Conservation (phyloP, 2,797 vertebrate genomes). For the Rhabdomys pumilio region DNA sequence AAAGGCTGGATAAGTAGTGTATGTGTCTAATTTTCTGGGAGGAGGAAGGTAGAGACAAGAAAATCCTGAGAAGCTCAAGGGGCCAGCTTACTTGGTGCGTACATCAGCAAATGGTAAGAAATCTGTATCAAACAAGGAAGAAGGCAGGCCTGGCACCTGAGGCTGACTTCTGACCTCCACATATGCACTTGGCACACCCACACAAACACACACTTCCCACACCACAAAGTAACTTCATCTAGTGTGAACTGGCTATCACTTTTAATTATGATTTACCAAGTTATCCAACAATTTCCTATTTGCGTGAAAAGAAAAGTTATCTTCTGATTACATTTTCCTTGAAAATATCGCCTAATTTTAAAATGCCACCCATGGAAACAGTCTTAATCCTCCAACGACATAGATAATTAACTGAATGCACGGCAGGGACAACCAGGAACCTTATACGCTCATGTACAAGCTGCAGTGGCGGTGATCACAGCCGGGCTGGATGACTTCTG, state of each 20-base stretch:
- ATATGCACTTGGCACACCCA: not conserved
- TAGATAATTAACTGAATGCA: conserved; percentile 77
- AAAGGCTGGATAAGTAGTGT: not conserved
- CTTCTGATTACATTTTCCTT: conserved; percentile 77
- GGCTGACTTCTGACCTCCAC: no score
- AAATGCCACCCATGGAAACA: conserved; percentile 74
- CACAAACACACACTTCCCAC: not conserved
- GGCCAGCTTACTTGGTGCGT: not conserved
- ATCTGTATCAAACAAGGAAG: not conserved
- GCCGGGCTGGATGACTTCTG: conserved; percentile 72
- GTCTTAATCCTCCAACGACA: conserved; percentile 69
- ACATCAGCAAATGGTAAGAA: not conserved
- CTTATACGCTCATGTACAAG: not conserved
- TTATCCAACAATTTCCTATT: conserved; percentile 77
- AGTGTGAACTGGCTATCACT: not conserved
- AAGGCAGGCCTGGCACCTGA: not conserved
- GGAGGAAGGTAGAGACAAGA: not conserved
- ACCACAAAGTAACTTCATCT: not conserved
- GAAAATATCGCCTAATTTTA: conserved; percentile 82
- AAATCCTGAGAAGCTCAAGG: not conserved
- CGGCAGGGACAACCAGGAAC: conserved; percentile 73
- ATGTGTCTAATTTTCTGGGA: not conserved
- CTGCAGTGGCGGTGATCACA: not conserved
- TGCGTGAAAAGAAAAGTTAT: conserved; percentile 76
- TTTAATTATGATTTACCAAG: conserved; percentile 52